phyloP scores from a whole-genome alignment of 2,113 vertebrate genomes.

The Hemichromis elongatus region DNA sequence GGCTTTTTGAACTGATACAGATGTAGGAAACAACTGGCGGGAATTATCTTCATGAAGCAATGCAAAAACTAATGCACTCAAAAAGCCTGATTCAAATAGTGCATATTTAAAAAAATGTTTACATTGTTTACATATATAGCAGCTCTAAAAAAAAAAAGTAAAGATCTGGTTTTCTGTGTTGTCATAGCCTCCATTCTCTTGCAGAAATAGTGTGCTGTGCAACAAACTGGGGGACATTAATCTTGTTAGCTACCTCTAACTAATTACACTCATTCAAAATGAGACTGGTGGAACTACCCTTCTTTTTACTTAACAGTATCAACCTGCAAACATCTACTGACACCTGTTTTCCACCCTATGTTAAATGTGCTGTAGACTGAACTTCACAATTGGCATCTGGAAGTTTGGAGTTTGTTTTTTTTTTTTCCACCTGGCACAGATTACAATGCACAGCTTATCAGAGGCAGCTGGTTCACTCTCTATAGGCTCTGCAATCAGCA shows the following conservation, averaged over 20 bases:
- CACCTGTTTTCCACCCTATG: background rate
- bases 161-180: background rate
- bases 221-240: background rate
- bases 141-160: background rate
- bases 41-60: background rate
- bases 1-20: background rate
- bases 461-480: conserved; percentile 34
- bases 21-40: background rate
- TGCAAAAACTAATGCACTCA: background rate
- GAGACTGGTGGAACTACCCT: conserved; percentile 8
- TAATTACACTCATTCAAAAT: conserved; percentile 29
- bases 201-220: background rate
- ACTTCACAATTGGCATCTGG: background rate
- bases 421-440: conserved; percentile 8
- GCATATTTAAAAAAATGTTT: background rate
- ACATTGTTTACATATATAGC: background rate
- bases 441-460: conserved; percentile 33
- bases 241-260: conserved; percentile 3
- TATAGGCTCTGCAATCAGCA: conserved; percentile 43
- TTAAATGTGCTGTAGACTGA: background rate
- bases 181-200: background rate
- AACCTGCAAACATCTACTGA: background rate
- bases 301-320: background rate
- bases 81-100: background rate
- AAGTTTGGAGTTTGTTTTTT: background rate